Evolutionary conservation across 2,888 invertebrate species (phyloP).

Genomic region (Melieria omissa): DNA sequence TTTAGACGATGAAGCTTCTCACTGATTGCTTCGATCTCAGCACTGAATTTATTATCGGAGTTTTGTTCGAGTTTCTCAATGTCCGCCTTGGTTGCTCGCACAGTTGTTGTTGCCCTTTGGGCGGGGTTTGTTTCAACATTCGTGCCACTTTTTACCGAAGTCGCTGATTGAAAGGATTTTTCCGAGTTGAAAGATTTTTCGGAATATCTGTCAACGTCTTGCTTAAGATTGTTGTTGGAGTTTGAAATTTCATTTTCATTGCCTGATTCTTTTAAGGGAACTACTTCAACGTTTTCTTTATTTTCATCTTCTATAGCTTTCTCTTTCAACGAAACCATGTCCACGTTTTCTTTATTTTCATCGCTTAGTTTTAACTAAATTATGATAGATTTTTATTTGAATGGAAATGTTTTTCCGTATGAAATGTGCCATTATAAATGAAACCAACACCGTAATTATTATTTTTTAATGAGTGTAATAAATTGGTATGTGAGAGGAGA

Average conservation of each 20-base stretch:
- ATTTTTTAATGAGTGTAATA: background rate
- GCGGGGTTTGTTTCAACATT: slow-evolving; percentile 24
- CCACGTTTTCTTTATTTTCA: slow-evolving; percentile 54
- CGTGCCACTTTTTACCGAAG: slow-evolving; percentile 42
- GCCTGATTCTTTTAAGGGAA: background rate
- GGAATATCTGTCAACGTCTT: slow-evolving; percentile 36
- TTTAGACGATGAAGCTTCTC: slow-evolving; percentile 65
- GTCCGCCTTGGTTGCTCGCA: slow-evolving; percentile 48
- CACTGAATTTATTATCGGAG: slow-evolving; percentile 57
- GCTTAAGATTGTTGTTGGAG: slow-evolving; percentile 12
- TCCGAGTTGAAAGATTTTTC: slow-evolving; percentile 48
- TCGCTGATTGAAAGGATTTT: slow-evolving; percentile 54
- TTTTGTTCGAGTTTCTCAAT: slow-evolving; percentile 63
- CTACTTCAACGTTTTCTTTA: slow-evolving; percentile 13
- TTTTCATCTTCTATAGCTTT: background rate
- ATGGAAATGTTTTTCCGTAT: background rate
- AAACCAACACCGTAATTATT: slow-evolving; percentile 57
- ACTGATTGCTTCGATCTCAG: slow-evolving; percentile 64
- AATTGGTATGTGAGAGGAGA: slow-evolving; percentile 28
- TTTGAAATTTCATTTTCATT: background rate
- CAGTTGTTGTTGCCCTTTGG: slow-evolving; percentile 13
- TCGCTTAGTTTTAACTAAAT: slow-evolving; percentile 29
- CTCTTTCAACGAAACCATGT: slow-evolving; percentile 17
- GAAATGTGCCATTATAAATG: slow-evolving; percentile 39
- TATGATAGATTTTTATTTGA: slow-evolving; percentile 10